Base-by-base conservation (phyloP, 2,113 vertebrate species). In the Rutilus rutilus region DNA sequence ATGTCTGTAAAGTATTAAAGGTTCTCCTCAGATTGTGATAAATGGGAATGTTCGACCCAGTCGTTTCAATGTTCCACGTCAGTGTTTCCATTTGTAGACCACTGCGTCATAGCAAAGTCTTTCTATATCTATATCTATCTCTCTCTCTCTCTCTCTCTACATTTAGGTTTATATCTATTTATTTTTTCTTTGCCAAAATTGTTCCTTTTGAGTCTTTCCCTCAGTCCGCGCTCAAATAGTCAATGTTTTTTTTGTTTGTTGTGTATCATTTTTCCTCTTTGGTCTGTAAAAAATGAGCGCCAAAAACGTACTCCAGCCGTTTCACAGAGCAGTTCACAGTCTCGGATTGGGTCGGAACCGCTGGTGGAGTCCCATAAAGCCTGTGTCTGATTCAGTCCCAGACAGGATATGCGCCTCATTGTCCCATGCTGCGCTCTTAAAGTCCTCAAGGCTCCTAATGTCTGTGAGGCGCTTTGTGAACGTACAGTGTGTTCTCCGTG, bases 241-340 rank as follows among this genome's bases (percentile, higher is more conserved):
- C 71, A 78, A 74, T 92, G 92, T 85, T 84, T 90, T 91, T 91
- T 84, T 90, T 91, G 17, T 52, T 78, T 30, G 50, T 80, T 60
- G 19, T 73, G 30, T 36, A 73, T 82, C 62, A 67, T 67, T 78
- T 77, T 78, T 92, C 90, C 87, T 99, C 98, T 99, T 99, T 99
- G 98, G 97, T 99, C 97, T 97, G 96, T 97, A 95, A 96, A 95
- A 94, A 95, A 96, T 94, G 96, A 94, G 94, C 95, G 96, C 94
- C 96, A 96, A 98, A 97, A 91, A 95, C 96, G 96, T 95, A 96
- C 95, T 96, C 93, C 92, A 96, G 97, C 96, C 96, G 96, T 93
- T 96, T 95, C 94, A 94, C 92, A 94, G 77, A 83, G 57, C 84
- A 90, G 64, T 93, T 92, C 92, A 93, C 89, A 92, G 90, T 87